These are phyloP conservation scores for Cyclophora albipunctata DNA, from an alignment of 2,888 invertebrate species.

Conservation along the genomic window DNA sequence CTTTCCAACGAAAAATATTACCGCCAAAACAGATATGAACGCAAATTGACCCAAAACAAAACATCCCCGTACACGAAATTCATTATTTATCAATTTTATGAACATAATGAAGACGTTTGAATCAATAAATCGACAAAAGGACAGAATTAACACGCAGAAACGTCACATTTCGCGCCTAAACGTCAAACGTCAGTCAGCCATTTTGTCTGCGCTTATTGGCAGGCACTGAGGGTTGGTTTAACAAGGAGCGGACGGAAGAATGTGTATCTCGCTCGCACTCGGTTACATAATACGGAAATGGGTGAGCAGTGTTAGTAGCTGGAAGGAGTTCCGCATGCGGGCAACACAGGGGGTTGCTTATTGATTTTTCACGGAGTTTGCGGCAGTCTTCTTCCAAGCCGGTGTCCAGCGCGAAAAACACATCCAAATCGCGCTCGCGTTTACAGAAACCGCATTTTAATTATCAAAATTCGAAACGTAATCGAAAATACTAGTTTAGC, in stretches of 20 bases:
- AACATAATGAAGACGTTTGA: conserved; percentile 49
- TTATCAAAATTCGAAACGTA: conserved; percentile 35
- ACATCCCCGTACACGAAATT: conserved; percentile 12
- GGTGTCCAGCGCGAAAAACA: conserved; percentile 70
- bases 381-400: conserved; percentile 68
- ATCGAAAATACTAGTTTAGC: conserved; percentile 22
- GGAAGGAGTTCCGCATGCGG: conserved; percentile 68
- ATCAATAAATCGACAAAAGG: conserved; percentile 51
- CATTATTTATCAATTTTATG: conserved; percentile 32
- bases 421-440: conserved; percentile 59
- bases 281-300: conserved; percentile 70
- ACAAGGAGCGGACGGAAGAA: conserved; percentile 34
- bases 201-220: conserved; percentile 54
- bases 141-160: conserved; percentile 47
- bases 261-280: conserved; percentile 44
- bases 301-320: conserved; percentile 61
- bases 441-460: conserved; percentile 39
- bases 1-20: too few species aligned
- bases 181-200: conserved; percentile 65
- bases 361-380: conserved; percentile 70
- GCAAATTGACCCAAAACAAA: neutral
- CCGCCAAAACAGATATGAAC: neutral
- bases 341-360: conserved; percentile 55
- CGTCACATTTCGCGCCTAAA: conserved; percentile 70
- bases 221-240: conserved; percentile 43